Evolutionary conservation across 92 coral and sea anemone genomes (phyloP).

Genomic region (Phymanthus crucifer): DNA sequence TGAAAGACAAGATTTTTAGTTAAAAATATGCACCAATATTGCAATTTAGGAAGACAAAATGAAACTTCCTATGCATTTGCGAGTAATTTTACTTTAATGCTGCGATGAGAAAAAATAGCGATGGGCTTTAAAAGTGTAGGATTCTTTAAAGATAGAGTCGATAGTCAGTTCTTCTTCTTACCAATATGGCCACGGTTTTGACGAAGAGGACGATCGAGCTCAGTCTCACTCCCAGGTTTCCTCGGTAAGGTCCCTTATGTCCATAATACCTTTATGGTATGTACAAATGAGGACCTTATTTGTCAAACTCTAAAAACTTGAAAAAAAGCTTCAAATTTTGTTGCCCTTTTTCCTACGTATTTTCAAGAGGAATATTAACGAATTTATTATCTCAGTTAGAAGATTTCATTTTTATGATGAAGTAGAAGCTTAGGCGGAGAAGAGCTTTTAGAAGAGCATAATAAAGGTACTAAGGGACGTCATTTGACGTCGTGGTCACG

Average conservation of each 20-base stretch:
- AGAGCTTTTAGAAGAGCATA: neutral
- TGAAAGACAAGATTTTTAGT: neutral
- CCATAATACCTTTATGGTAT: neutral
- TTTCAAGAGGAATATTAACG: neutral
- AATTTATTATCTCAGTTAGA: neutral
- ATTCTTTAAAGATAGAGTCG: conserved; percentile 25
- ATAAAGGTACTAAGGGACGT: conserved; percentile 1
- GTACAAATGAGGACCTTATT: neutral
- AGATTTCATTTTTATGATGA: neutral
- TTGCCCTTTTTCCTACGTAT: neutral
- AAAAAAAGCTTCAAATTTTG: neutral
- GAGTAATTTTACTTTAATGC: neutral
- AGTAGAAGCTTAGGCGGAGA: neutral
- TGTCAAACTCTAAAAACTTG: neutral
- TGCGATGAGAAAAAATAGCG: neutral
- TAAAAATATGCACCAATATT: neutral
- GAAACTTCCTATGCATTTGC: neutral
- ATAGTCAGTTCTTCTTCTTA: conserved; percentile 33
- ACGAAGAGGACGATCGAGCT: conserved; percentile 59
- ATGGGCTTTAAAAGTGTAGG: conserved; percentile 29
- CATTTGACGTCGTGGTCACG: conserved; percentile 47
- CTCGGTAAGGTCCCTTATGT: conserved; percentile 23
- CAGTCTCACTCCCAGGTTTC: conserved; percentile 25
- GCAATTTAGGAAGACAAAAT: neutral
- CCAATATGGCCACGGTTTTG: conserved; percentile 95